Evolutionary conservation across 2,113 vertebrate species (phyloP).

Genomic region (Leucosticte australis): DNA sequence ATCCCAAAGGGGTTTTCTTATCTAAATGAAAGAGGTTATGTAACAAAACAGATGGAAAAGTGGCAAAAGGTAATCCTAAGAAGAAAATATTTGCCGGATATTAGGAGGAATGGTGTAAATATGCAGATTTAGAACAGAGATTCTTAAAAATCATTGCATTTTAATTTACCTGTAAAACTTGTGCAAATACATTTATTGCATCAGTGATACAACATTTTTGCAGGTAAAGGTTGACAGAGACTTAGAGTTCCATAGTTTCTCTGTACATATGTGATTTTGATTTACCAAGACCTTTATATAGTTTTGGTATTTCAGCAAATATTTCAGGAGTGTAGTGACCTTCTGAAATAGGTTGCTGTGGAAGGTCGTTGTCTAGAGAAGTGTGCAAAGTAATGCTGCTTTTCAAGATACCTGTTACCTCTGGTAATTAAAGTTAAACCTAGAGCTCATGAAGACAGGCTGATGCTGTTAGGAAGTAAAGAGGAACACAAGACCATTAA

Average conservation of each 20-base stretch:
- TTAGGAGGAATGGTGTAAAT: not conserved
- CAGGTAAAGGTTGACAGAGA: not conserved
- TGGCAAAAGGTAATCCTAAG: slow-evolving; percentile 92
- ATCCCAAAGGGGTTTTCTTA: slow-evolving; percentile 99
- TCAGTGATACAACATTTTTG: not conserved
- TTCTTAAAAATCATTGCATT: not conserved
- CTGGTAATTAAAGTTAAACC: not conserved
- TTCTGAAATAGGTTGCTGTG: not conserved
- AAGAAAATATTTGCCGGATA: not conserved
- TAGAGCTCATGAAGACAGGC: not conserved
- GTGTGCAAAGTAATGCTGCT: not conserved
- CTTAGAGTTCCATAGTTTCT: not conserved
- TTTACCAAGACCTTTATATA: not conserved
- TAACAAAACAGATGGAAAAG: slow-evolving; percentile 95
- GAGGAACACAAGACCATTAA: not conserved
- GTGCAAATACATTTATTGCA: not conserved
- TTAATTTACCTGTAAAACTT: rapidly evolving
- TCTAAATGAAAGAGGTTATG: slow-evolving; percentile 95
- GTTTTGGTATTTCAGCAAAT: not conserved
- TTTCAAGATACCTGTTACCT: not conserved
- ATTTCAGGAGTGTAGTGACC: not conserved
- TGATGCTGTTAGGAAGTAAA: not conserved
- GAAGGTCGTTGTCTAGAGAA: not conserved
- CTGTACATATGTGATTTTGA: not conserved
- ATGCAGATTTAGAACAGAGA: not conserved